Base-by-base conservation (phyloP, 2,888 invertebrate genomes). In the Neelides folsomi region DNA sequence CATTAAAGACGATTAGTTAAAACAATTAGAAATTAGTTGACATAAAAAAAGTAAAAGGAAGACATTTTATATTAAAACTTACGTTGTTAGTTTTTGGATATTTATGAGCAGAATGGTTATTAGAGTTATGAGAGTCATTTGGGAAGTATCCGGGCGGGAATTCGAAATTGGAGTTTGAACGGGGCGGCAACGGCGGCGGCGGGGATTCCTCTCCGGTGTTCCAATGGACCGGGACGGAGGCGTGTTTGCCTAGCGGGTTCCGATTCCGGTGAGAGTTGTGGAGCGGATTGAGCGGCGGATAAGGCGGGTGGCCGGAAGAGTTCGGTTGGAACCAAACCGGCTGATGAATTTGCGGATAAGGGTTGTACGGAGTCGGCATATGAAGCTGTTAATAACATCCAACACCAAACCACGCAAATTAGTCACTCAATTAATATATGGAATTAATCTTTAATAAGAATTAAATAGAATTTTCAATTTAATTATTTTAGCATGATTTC, bases 351-450 rank as follows among this genome's bases (percentile, higher is more conserved):
- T 57, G 60, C 16, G 60, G 58, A 51, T 50, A 58, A 47, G 60
- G 54, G 55, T 55, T 62, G 58, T 57, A 62, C 49, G 63, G 63
- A 48, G 56, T 56, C 54, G 63, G 60, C 49, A 57, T 54, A 50
- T 62, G 61, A 62, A 64, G 60, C 63, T 64, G 59, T 60, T 59
- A 59, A 55, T 52, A 52, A 53, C 47, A 48, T 54, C 46, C 50
- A 53, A 58, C 53, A 60, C 58, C 56, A 59, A 62, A 62, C 58
- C 59, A 62, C 57, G 55, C 54, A 44, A 51, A 47, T 55, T 49
- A 57, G 34, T 46, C 53, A 50, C 27, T 27, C 27, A 5, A 27
- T 27, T 27, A 27, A 5, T 27, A 27, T 27, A 27, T 27, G 3
- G 7, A 27, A 27, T 27, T 27, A 27, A 27, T 27, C 3, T 27